Conservation (phyloP, 2,113 vertebrate species). For the Bambusicola thoracicus region DNA sequence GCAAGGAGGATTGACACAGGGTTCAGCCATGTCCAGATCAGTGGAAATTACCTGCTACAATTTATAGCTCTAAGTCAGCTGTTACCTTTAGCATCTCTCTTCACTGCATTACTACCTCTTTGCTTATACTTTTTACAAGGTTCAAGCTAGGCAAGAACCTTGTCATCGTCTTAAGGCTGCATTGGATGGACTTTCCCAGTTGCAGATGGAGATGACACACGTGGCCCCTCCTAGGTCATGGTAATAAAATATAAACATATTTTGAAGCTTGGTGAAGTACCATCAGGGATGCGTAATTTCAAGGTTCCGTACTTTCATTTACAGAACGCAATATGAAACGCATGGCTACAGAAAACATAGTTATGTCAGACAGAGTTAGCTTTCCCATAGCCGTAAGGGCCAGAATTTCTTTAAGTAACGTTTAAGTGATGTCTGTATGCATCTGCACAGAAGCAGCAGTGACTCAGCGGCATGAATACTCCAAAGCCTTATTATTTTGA, state of each 20-base stretch:
- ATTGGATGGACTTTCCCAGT: background rate
- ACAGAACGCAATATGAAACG: background rate
- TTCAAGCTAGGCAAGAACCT: background rate
- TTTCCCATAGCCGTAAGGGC: background rate
- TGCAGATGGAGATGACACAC: background rate
- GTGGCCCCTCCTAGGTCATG: background rate
- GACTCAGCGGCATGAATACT: constrained; percentile 58
- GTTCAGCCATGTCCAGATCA: background rate
- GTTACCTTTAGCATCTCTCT: background rate
- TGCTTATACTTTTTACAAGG: background rate
- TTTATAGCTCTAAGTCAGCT: constrained; percentile 15
- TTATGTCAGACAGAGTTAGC: constrained; percentile 24
- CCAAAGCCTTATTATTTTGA: constrained; percentile 52
- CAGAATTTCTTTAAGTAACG: constrained; percentile 48
- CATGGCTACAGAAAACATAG: constrained; percentile 45
- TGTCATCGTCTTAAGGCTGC: background rate
- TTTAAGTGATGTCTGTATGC: constrained; percentile 52
- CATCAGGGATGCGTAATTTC: background rate
- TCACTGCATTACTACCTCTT: background rate
- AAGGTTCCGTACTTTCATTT: constrained; percentile 8
- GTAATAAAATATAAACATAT: constrained; percentile 27
- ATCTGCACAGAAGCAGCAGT: constrained; percentile 40
- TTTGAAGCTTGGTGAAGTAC: background rate
- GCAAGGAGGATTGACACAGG: background rate
- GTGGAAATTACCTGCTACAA: background rate